These are phyloP conservation scores for Fragum fragum DNA, from an alignment of 2,888 invertebrate species.

Conservation along the genomic window DNA sequence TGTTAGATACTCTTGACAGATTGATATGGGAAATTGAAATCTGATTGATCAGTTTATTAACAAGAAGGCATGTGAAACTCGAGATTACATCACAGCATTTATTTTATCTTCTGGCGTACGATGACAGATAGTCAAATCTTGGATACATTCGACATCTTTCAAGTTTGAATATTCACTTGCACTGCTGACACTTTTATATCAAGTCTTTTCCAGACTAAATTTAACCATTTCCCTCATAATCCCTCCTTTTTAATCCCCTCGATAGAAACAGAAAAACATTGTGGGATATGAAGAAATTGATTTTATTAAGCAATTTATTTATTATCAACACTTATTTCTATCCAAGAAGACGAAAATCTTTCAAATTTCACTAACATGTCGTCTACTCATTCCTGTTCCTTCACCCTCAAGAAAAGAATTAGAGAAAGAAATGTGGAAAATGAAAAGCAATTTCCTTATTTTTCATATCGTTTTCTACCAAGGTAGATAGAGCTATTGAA, in stretches of 20 bases:
- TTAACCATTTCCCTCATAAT: too few species aligned
- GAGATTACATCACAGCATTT: slow-evolving; percentile 13
- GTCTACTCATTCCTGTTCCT: too few species aligned
- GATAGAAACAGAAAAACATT: slow-evolving; percentile 18
- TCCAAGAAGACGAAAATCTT: too few species aligned
- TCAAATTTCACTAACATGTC: too few species aligned
- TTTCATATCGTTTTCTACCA: too few species aligned
- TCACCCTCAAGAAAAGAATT: too few species aligned
- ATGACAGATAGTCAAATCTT: background rate
- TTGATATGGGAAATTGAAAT: slow-evolving; percentile 12
- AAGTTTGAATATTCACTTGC: background rate
- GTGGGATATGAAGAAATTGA: background rate
- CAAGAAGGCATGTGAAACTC: slow-evolving; percentile 17
- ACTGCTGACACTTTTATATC: background rate
- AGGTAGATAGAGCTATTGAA: too few species aligned
- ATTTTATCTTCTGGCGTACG: slow-evolving; percentile 5
- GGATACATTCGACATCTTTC: background rate
- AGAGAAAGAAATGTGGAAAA: too few species aligned
- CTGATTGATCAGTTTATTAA: slow-evolving; percentile 24
- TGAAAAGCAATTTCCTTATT: too few species aligned
- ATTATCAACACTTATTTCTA: background rate
- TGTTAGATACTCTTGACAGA: slow-evolving; percentile 23
- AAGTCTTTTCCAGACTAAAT: background rate
- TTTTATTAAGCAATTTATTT: background rate
- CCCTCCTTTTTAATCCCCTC: too few species aligned